These are phyloP conservation scores for Manis pentadactyla DNA, from an alignment of 2,797 vertebrate species.

Conservation along the genomic window DNA sequence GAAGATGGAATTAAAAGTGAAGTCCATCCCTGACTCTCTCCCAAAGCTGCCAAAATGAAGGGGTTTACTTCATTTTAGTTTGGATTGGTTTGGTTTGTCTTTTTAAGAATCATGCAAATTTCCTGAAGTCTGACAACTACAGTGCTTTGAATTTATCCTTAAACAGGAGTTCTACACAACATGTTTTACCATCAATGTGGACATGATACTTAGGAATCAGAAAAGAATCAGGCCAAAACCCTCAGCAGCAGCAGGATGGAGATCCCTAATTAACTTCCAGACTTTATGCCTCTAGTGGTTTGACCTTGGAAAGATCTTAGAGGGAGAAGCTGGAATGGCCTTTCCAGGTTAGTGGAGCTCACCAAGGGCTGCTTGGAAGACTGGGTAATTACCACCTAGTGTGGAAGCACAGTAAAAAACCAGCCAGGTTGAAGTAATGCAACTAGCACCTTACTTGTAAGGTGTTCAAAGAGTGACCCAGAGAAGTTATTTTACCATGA, in stretches of 20 bases:
- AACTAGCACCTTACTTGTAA: not conserved
- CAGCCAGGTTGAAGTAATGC: not conserved
- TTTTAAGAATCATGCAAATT: slow-evolving; percentile 6
- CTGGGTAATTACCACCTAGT: not conserved
- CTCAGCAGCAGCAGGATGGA: not conserved
- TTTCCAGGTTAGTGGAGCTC: not conserved
- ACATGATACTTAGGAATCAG: not conserved
- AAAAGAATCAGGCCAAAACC: not conserved
- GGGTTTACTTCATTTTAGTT: not conserved
- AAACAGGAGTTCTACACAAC: not conserved
- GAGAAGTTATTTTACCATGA: not conserved
- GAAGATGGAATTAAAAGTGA: not conserved
- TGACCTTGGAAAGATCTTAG: not conserved
- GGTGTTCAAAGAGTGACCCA: not conserved
- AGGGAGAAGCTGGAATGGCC: not conserved
- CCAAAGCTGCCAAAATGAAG: not conserved
- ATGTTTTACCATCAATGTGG: not conserved
- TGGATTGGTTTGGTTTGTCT: not conserved
- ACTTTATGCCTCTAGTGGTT: not conserved
- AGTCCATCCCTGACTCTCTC: not conserved
- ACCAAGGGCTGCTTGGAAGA: not conserved
- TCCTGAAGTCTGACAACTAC: not conserved
- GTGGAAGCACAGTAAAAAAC: not conserved
- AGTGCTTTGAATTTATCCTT: not conserved
- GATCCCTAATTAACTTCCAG: not conserved